Evolutionary conservation across 2,113 vertebrate species (phyloP).

Genomic region (Struthidea cinerea): DNA sequence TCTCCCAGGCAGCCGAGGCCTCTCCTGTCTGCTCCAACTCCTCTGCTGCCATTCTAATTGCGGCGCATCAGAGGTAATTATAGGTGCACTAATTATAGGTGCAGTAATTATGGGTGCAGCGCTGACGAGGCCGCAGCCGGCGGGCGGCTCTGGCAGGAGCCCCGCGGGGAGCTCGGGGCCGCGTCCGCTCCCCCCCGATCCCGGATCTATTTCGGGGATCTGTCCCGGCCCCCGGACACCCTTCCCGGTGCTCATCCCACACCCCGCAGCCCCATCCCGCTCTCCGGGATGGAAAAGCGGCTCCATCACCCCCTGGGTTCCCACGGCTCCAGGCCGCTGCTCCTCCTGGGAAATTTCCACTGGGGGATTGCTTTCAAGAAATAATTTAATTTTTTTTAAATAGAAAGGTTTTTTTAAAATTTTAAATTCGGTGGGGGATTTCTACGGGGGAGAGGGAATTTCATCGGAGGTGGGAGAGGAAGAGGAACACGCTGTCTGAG

Average conservation of each 20-base stretch:
- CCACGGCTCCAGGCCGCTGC: not conserved
- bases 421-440: not conserved
- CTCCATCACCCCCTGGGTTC: rapidly evolving
- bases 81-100: conserved; percentile 65
- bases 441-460: not conserved
- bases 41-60: conserved; percentile 63
- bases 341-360: not conserved
- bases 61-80: conserved; percentile 69
- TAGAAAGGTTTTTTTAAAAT: no score
- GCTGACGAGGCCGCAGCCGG: conserved; percentile 60
- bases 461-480: not conserved
- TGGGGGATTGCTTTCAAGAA: not conserved
- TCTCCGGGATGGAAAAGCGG: rapidly evolving
- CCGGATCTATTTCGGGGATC: not conserved
- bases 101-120: conserved; percentile 72
- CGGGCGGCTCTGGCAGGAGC: conserved; percentile 64
- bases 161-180: not conserved
- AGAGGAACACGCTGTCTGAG: no score
- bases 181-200: not conserved
- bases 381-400: not conserved
- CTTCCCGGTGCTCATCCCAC: not conserved
- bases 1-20: conserved; percentile 2
- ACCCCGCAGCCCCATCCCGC: rapidly evolving
- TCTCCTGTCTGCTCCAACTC: conserved; percentile 16
- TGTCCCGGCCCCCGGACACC: not conserved